phyloP scores from a whole-genome alignment of 2,113 vertebrate genomes.

The Camelus dromedarius region DNA sequence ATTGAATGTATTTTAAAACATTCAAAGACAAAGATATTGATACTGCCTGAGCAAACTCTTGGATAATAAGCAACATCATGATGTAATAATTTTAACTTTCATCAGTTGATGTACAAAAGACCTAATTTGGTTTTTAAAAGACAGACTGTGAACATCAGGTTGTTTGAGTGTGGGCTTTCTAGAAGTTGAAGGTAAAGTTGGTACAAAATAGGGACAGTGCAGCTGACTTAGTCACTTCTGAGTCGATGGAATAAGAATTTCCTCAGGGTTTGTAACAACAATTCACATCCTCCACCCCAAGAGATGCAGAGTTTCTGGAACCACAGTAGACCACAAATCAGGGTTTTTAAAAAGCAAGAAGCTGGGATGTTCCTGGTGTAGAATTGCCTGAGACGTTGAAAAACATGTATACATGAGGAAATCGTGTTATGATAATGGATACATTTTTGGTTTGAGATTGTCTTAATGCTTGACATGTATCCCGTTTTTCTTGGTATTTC shows the following conservation, averaged over 20 bases:
- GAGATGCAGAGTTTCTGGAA: background rate
- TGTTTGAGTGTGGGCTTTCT: background rate
- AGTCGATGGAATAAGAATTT: background rate
- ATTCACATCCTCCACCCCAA: background rate
- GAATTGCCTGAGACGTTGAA: background rate
- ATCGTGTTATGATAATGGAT: background rate
- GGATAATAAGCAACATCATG: background rate
- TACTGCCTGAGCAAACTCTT: background rate
- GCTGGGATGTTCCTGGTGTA: background rate
- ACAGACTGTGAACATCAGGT: background rate
- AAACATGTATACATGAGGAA: background rate
- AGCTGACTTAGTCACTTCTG: background rate
- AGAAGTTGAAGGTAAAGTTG: background rate
- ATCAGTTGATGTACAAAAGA: background rate
- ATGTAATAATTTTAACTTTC: background rate
- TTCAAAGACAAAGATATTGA: background rate
- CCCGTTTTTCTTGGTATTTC: conserved; percentile 8
- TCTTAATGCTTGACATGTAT: background rate
- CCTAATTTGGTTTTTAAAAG: background rate
- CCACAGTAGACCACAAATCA: background rate
- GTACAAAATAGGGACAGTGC: background rate
- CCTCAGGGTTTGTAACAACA: background rate
- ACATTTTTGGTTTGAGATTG: background rate
- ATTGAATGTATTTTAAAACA: background rate
- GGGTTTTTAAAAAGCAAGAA: background rate